phyloP scores from a whole-genome alignment of 2,113 vertebrate genomes.

The Chionomys nivalis region DNA sequence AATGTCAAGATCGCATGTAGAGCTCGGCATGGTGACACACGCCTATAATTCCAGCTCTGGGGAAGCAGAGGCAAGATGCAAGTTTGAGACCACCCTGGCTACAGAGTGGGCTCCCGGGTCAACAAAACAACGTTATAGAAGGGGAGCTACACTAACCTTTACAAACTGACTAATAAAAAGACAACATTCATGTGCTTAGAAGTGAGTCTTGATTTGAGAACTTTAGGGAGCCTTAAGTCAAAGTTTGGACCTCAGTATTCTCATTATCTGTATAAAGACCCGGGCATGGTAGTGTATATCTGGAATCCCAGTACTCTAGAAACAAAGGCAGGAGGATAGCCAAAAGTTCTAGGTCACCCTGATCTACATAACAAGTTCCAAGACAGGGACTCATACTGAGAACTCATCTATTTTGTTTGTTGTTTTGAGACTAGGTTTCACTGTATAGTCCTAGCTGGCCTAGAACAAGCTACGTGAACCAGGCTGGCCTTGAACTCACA shows the following conservation, averaged over 20 bases:
- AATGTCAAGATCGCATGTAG: background rate
- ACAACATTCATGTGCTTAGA: background rate
- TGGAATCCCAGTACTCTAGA: background rate
- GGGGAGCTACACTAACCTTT: background rate
- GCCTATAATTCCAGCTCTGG: background rate
- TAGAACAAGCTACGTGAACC: background rate
- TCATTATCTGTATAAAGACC: background rate
- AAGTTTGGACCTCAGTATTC: background rate
- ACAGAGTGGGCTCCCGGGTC: background rate
- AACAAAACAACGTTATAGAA: background rate
- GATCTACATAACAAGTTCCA: background rate
- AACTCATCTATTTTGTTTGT: background rate
- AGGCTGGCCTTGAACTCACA: background rate
- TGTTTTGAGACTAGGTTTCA: background rate
- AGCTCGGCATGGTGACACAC: background rate
- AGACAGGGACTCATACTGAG: background rate
- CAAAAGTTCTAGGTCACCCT: background rate
- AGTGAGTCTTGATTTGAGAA: background rate
- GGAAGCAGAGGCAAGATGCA: background rate
- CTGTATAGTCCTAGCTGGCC: background rate
- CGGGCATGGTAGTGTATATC: background rate
- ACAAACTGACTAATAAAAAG: background rate
- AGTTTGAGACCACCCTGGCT: background rate
- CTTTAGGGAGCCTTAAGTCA: background rate
- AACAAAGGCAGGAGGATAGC: background rate